A percentile compares a stretch with the other conserved stretches of the same genome.
phyloP scores from a whole-genome alignment of 2,888 invertebrate species.

The Dolichopus griseipennis region DNA sequence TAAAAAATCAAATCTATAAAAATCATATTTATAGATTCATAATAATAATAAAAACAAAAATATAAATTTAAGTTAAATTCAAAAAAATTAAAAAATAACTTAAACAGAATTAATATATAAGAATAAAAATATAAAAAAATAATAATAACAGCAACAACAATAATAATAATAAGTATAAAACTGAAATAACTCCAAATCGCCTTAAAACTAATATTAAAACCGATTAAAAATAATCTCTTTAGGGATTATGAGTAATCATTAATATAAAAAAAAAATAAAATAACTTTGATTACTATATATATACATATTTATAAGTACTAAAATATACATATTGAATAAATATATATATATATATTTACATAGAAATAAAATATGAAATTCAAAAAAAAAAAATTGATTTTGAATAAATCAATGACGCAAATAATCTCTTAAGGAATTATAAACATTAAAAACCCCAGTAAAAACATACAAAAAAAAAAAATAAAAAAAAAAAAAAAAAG shows the following conservation, averaged over 20 bases:
- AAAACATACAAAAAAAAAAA: too few relatives aligned
- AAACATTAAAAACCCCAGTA: background rate
- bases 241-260: constrained; percentile 1
- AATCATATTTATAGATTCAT: too few relatives aligned
- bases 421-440: constrained; percentile 6
- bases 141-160: background rate
- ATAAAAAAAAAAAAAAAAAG: background rate
- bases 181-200: background rate
- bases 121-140: too few relatives aligned
- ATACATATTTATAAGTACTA: too few relatives aligned
- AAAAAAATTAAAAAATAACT: too few relatives aligned
- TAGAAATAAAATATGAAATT: background rate
- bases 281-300: too few relatives aligned
- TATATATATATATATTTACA: too few relatives aligned
- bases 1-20: too few relatives aligned
- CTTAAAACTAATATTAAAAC: constrained; percentile 6
- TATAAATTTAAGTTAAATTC: too few relatives aligned
- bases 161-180: background rate
- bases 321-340: too few relatives aligned
- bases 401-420: constrained; percentile 3
- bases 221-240: constrained; percentile 6
- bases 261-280: background rate
- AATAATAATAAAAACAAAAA: too few relatives aligned
- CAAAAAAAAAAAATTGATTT: constrained; percentile 2
- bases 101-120: too few relatives aligned